phyloP scores from a whole-genome alignment of 2,113 vertebrate genomes.

The Pygoscelis adeliae region DNA sequence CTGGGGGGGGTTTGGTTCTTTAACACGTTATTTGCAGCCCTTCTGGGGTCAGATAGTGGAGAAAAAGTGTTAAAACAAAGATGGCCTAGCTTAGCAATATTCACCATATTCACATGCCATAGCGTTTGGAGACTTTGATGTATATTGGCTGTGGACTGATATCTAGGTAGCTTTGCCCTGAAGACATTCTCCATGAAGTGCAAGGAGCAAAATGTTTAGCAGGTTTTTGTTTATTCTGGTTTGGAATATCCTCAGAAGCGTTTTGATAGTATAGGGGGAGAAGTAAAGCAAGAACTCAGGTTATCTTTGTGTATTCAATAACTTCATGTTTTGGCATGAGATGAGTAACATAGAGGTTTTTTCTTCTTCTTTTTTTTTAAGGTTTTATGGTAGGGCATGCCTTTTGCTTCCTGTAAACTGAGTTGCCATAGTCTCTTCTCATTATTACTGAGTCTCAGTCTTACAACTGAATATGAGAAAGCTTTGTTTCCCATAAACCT shows the following conservation, averaged over 20 bases:
- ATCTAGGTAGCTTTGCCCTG: background rate
- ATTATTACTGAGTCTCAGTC: background rate
- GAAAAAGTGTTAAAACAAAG: background rate
- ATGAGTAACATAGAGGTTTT: background rate
- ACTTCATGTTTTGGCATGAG: background rate
- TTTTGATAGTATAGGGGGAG: background rate
- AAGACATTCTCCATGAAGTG: background rate
- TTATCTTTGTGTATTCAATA: background rate
- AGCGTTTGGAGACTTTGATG: background rate
- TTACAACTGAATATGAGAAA: background rate
- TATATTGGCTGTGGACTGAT: background rate
- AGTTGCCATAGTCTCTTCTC: background rate
- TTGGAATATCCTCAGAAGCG: background rate
- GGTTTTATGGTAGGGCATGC: background rate
- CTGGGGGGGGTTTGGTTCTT: background rate
- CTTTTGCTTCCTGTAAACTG: background rate
- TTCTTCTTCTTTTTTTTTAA: no score
- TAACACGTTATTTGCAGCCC: background rate
- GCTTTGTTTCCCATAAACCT: background rate
- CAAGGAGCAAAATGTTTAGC: background rate
- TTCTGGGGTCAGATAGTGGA: background rate
- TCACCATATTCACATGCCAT: rapidly evolving
- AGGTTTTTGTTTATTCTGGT: background rate
- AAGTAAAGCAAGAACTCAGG: background rate
- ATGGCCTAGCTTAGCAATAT: background rate